Base-by-base conservation (phyloP, 1,140 invertebrate species). In the Ylistrum balloti region DNA sequence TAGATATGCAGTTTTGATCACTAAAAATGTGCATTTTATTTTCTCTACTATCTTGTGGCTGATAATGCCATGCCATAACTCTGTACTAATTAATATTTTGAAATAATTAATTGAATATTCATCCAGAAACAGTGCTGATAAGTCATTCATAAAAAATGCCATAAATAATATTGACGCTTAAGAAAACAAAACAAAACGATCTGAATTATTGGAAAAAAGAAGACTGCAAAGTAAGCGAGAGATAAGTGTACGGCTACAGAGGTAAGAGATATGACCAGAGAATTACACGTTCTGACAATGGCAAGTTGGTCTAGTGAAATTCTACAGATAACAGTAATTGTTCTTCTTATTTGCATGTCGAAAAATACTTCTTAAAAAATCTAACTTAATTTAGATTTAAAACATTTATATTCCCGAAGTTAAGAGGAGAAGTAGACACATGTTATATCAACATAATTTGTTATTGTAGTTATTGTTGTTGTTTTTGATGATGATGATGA, bases 81-180 rank as follows among this genome's bases (percentile, higher is more conserved):
- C 11, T 74, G 22, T 17, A 28, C 56, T 74, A 74, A 74, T 74
- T 74, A 74, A 74, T 74, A 74, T 28, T 74, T 28, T 74, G 56
- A 28, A 74, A 74, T 28, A 74, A 74, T 28, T 74, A n/a, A 74
- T 74, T 74, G 56, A 74, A 74, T 74, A 74, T 74, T 74, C 56
- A 5, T 17, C n/a, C 22, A 74, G 22, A n/a, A 74, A 74, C 22
- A 28, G 22, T 74, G 56, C 56, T 74, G 56, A 74, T 74, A 74
- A 74, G 56, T 74, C 28, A 74, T 74, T 22, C 22, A 45, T 45
- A 74, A 74, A 74, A 28, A 74, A 1, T 28, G 5, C 22, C 22
- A 74, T 74, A 74, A 74, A 74, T n/a, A 28, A 74, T 45, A 45
- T 13, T 74, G 56, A 7, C 56, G n/a, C 9, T 74, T n/a, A 74